Base-by-base conservation (phyloP, 1,140 invertebrate genomes). In the Stegodyphus mimosarum region DNA sequence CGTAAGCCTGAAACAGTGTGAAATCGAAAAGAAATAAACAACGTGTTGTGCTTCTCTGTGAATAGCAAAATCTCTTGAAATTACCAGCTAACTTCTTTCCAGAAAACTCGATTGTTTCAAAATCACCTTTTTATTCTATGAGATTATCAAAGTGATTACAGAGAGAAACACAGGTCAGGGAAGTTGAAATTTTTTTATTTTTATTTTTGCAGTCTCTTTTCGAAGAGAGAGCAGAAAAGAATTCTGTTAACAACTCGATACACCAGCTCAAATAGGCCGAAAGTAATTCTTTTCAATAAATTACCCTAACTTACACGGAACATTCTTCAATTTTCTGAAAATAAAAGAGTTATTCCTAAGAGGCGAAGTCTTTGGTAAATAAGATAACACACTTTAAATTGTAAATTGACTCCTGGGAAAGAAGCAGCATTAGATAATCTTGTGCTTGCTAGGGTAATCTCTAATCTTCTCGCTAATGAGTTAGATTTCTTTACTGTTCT, bases 371-470 rank as follows among this genome's bases (percentile, higher is more conserved):
- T 63, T 48, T 81, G 33, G 33, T 33, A 74, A 73, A 74, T 73
- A 74, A 73, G 79, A 83, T 83, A 83, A 83, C 79, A 73, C 52
- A 53, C 79, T 83, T 83, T 74, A 74, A 73, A 74, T 74, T 83
- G 79, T 83, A 83, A 83, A 83, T 83, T 83, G 71, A 83, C 79
- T 83, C 79, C 71, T 17, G 48, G 70, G 55, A 67, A 74, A 33
- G 33, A 33, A 18, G 17, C 52, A 18, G 18, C 53, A n/a, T 17
- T 7, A 10, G 67, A 5, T 83, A 83, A 83, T 83, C 79, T 83
- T 48, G 9, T 83, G 49, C 60, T 48, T 48, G 55, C n/a, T 64
- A 73, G n/a, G 73, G 71, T 83, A 83, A 83, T 83, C 79, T 83
- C 79, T 83, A 83, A 83, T 83, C 79, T 83, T 52, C n/a, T 33